phyloP scores from a whole-genome alignment of 1,140 invertebrate genomes.

The Drosophila malerkotliana region DNA sequence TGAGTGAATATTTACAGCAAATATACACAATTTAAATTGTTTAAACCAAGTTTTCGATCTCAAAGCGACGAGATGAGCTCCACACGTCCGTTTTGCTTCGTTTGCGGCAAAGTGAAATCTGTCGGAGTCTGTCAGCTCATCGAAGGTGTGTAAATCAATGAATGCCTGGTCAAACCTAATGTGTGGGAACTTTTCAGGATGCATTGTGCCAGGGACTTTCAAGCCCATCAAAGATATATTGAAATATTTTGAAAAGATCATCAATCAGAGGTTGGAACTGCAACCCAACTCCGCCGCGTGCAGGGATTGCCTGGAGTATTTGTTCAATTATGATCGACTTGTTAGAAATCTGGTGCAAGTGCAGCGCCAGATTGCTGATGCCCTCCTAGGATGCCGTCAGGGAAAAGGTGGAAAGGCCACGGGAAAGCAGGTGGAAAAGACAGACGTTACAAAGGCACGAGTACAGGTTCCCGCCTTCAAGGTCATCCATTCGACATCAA shows the following conservation, averaged over 20 bases:
- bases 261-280: constrained; percentile 63
- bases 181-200: constrained; percentile 39
- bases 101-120: constrained; percentile 64
- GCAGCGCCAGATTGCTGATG: constrained; percentile 64
- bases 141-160: constrained; percentile 35
- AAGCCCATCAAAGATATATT: constrained; percentile 70
- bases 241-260: constrained; percentile 68
- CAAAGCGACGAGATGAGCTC: constrained; percentile 44
- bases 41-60: constrained; percentile 1
- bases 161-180: not conserved
- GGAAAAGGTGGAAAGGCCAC: constrained; percentile 12
- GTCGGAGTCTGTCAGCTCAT: constrained; percentile 69
- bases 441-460: constrained; percentile 27
- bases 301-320: constrained; percentile 61
- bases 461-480: constrained; percentile 31
- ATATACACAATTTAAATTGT: constrained; percentile 39
- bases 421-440: constrained; percentile 20
- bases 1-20: constrained; percentile 27
- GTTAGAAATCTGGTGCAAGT: constrained; percentile 67
- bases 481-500: constrained; percentile 10
- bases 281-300: constrained; percentile 55
- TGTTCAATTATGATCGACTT: constrained; percentile 65
- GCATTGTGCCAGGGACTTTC: constrained; percentile 69
- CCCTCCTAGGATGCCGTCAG: constrained; percentile 53
- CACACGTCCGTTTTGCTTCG: constrained; percentile 61